phyloP scores from a whole-genome alignment of 92 coral and sea anemone species.

The Actinernus sp. region DNA sequence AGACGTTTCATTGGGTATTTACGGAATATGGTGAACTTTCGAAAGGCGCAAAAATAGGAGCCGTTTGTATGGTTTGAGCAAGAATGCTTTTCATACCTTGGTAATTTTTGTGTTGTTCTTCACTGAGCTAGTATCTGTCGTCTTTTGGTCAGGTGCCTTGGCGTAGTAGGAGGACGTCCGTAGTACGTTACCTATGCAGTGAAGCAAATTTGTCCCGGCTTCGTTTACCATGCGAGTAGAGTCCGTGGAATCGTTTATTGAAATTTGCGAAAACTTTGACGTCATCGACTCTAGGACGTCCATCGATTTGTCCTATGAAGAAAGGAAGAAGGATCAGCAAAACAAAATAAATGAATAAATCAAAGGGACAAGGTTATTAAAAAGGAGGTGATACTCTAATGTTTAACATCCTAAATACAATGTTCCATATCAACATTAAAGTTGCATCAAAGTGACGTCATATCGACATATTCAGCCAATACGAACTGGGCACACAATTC shows the following conservation, averaged over 20 bases:
- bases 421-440: too few species aligned
- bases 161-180: conserved; percentile 51
- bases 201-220: conserved; percentile 77
- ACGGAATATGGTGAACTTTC: too few species aligned
- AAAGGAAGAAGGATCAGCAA: too few species aligned
- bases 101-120: neutral
- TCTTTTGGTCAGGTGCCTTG: conserved; percentile 9
- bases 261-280: conserved; percentile 21
- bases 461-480: too few species aligned
- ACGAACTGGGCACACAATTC: too few species aligned
- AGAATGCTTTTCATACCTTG: neutral
- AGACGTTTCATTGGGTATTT: too few species aligned
- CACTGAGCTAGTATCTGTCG: neutral
- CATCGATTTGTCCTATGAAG: conserved; percentile 60
- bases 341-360: too few species aligned
- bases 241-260: conserved; percentile 31
- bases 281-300: conserved; percentile 78
- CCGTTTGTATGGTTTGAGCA: too few species aligned
- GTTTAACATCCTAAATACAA: too few species aligned
- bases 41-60: too few species aligned
- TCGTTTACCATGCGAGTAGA: conserved; percentile 34
- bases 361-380: neutral
- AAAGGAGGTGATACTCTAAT: neutral
- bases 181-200: conserved; percentile 84
- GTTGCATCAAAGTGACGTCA: too few species aligned